Evolutionary conservation across 1,140 invertebrate species (phyloP).

Genomic region (Diorhabda elongata): DNA sequence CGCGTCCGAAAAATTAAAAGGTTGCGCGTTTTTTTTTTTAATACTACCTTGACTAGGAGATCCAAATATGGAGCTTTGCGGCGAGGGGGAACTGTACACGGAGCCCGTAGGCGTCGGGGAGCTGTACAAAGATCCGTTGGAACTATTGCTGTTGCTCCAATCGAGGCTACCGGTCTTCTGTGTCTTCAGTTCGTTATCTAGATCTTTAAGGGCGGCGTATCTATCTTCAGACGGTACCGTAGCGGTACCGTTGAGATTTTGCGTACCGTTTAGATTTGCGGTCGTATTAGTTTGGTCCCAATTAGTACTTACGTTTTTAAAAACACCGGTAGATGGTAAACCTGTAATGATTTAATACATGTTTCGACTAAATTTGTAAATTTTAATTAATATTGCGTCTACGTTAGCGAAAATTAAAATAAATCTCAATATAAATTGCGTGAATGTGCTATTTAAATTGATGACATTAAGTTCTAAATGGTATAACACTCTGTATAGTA

Average conservation of each 20-base stretch:
- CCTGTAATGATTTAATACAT: constrained; percentile 26
- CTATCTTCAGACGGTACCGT: constrained; percentile 61
- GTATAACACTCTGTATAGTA: too few species aligned
- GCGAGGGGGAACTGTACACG: constrained; percentile 43
- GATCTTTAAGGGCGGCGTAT: constrained; percentile 78
- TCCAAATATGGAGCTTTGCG: constrained; percentile 44
- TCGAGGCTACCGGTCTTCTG: constrained; percentile 34
- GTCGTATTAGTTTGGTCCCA: constrained; percentile 7
- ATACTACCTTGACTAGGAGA: constrained; percentile 45
- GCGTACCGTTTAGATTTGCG: background rate
- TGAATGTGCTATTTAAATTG: too few species aligned
- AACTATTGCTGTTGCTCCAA: constrained; percentile 38
- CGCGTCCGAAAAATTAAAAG: background rate
- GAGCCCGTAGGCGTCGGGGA: constrained; percentile 45
- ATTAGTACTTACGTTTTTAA: constrained; percentile 28
- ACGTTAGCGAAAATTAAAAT: too few species aligned
- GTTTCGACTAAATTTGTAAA: too few species aligned
- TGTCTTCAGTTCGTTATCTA: constrained; percentile 54
- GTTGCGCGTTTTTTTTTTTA: background rate
- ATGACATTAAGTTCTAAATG: too few species aligned
- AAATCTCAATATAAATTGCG: too few species aligned
- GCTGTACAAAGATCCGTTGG: constrained; percentile 44
- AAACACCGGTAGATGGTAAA: constrained; percentile 26
- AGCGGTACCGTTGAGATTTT: constrained; percentile 9
- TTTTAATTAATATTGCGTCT: too few species aligned